These are phyloP conservation scores for Pitta sordida DNA, from an alignment of 2,113 vertebrate species.

Conservation along the genomic window DNA sequence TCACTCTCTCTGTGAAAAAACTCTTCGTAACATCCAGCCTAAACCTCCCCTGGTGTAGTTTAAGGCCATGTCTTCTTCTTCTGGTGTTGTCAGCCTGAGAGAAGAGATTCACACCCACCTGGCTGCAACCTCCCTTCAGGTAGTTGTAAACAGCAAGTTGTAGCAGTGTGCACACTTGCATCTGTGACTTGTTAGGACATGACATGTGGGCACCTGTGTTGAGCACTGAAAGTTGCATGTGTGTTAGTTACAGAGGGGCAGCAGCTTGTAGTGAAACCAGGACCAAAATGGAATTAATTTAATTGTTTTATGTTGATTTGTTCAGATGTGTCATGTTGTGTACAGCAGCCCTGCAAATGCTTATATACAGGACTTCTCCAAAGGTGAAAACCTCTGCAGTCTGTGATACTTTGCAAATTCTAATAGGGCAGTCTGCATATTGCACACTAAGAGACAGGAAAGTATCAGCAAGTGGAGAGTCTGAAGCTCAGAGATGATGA, in stretches of 20 bases:
- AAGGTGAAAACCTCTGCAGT: not conserved
- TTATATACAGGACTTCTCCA: fast-evolving
- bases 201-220: fast-evolving
- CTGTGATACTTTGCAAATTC: not conserved
- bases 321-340: fast-evolving
- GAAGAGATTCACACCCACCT: too few species aligned
- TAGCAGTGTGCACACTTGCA: not conserved
- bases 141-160: too few species aligned
- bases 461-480: not conserved
- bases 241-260: not conserved
- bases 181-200: not conserved
- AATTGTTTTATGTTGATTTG: not conserved
- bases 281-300: not conserved
- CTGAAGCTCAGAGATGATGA: not conserved
- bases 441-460: not conserved
- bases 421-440: not conserved
- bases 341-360: not conserved
- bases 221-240: fast-evolving
- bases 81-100: too few species aligned
- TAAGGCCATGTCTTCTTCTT: too few species aligned
- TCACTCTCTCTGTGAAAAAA: too few species aligned
- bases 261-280: not conserved
- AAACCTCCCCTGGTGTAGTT: too few species aligned
- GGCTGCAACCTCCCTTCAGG: too few species aligned
- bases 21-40: too few species aligned